phyloP scores from a whole-genome alignment of 2,113 vertebrate species.

The Oenanthe melanoleuca region DNA sequence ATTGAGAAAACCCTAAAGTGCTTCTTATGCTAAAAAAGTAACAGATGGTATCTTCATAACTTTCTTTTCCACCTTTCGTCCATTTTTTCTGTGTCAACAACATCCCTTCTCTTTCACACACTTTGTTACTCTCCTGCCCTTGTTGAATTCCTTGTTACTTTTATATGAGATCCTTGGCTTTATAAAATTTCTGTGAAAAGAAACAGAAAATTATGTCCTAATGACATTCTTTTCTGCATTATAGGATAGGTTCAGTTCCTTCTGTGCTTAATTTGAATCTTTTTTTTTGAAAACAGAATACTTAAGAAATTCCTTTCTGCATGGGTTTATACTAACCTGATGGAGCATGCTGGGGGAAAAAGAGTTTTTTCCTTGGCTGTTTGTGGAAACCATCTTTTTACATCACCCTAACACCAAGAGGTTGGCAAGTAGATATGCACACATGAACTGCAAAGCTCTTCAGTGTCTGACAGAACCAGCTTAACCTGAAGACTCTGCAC shows the following conservation, averaged over 20 bases:
- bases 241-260: not conserved
- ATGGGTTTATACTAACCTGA: not conserved
- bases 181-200: not conserved
- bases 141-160: not conserved
- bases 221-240: not conserved
- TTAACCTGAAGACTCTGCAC: not conserved
- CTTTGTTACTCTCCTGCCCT: not conserved
- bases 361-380: not conserved
- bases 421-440: not conserved
- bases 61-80: not conserved
- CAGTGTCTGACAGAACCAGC: not conserved
- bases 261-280: not conserved
- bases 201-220: not conserved
- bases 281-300: rapidly evolving
- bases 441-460: not conserved
- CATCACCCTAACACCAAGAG: rapidly evolving
- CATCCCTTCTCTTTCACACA: not conserved
- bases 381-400: not conserved
- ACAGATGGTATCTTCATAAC: not conserved
- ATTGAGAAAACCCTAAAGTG: not conserved
- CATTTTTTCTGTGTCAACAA: not conserved
- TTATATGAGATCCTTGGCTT: not conserved
- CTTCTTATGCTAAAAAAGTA: not conserved
- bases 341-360: not conserved
- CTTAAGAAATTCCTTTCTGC: not conserved